These are phyloP conservation scores for Stramonita haemastoma DNA, from an alignment of 2,888 invertebrate genomes.

Conservation along the genomic window DNA sequence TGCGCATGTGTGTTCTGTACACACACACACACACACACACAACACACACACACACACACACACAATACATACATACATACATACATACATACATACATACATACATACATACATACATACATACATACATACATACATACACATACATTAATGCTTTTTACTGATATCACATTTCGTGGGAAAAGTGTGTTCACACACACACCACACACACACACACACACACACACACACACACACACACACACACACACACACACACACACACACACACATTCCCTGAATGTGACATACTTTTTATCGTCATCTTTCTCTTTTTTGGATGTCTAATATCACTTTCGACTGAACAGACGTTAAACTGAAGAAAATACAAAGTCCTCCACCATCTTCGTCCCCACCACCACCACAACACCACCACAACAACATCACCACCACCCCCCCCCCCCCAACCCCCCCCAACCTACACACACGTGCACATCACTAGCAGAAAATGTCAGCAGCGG, in stretches of 20 bases:
- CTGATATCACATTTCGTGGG: too few relatives aligned
- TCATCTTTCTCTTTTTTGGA: too few relatives aligned
- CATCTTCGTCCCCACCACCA: too few relatives aligned
- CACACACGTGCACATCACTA: too few relatives aligned
- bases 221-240: slow-evolving; percentile 26
- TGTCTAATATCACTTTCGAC: too few relatives aligned
- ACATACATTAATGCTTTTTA: too few relatives aligned
- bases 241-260: slow-evolving; percentile 22
- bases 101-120: neutral
- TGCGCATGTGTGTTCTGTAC: too few relatives aligned
- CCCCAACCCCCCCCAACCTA: too few relatives aligned
- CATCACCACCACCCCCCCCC: too few relatives aligned
- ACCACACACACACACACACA: neutral
- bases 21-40: neutral
- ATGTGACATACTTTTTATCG: neutral
- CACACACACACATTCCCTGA: neutral
- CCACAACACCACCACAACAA: too few relatives aligned
- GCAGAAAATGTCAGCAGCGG: neutral
- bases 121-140: slow-evolving; percentile 15
- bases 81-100: slow-evolving; percentile 15
- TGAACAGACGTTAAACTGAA: too few relatives aligned
- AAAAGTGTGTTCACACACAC: neutral
- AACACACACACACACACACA: neutral
- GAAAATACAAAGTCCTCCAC: too few relatives aligned
- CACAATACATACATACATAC: neutral